Evolutionary conservation across 2,888 invertebrate genomes (phyloP), one percentile per base, ranked within the genome.

Genomic region (Drosophila cracens): DNA sequence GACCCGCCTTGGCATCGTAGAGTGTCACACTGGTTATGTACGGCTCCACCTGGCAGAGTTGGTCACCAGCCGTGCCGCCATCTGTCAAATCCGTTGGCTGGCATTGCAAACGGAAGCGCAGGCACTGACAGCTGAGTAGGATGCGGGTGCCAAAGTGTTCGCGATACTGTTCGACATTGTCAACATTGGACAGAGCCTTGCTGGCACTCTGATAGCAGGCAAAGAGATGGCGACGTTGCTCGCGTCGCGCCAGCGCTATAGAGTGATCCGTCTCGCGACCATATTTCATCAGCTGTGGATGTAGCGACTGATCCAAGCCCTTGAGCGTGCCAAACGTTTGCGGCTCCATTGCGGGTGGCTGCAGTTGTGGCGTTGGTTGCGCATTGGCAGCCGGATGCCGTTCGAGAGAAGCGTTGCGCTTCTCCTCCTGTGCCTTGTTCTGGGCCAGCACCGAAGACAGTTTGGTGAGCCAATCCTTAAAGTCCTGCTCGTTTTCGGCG

Each of bases 241-340:
- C 98, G 83, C 96, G 96, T 54, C 98, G 94, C 0, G 97, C 95
- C 71, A 96, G 95, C 27, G 97, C 96, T 87, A 98, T 97, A 29
- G 97, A 97, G 78, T 96, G 95, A 89, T 98, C 98, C 0, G 98
- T 98, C 94, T 98, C 98, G 40, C 97, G 95, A 0, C 98, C 97
- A 92, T 98, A 98, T 92, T 97, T 96, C 92, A 97, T 97, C 62
- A 98, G 94, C 85, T 98, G 97, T 1, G 98, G 98, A 93, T 98
- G 98, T 96, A 98, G 97, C 89, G 97, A 97, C 92, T 98, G 97
- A 89, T 98, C 98, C 52, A 98, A 94, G 0, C 97, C 97, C 91
- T 97, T 97, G 0, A 98, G 93, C 0, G 98, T 98, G 7, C 97
- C 97, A 92, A 96, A 97, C 6, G 95, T 94, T 34, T 95, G 94